Base-by-base conservation (phyloP, 2,888 invertebrate species). In the Antheraea assamensis region DNA sequence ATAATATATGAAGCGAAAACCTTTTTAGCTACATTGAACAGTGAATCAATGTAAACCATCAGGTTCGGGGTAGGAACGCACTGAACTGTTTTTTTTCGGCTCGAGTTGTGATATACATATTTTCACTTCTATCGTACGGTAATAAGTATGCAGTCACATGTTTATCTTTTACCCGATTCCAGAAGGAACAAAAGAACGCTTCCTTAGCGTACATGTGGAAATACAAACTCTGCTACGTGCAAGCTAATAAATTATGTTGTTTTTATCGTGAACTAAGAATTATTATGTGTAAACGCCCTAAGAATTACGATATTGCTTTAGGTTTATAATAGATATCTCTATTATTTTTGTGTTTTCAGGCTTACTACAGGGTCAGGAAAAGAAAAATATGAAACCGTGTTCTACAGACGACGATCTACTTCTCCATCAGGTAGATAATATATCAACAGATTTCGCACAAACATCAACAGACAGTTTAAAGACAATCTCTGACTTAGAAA, bases 401-500 rank as follows among this genome's bases (percentile, higher is more conserved):
- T 84, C 80, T 49, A 77, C 75, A 42, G 89, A 87, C 73, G 85
- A 82, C 78, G 86, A 87, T 27, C 85, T 79, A 72, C 87, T 87
- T 72, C 82, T 86, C n/a, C 83, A 85, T 73, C 92, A 92, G 92
- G 93, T 93, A 91, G 88, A 90, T 92, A 91, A 86, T 81, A 84
- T 86, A 76, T 88, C 89, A 76, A 87, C 89, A 80, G 91, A 93
- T 79, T 82, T 87, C 80, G 87, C 88, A 82, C 89, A 90, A 77
- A 89, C 91, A 78, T 92, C 91, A 74, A 83, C 85, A 78, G 93
- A 93, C 75, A 92, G 90, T 82, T 82, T 87, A 79, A 92, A 91
- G 80, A 92, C 92, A 74, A 92, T 93, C 78, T 82, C 89, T 76
- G 93, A 94, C 82, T 86, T 94, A 85, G 93, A 94, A 85, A 92